Evolutionary conservation across 2,797 vertebrate species (phyloP).

Genomic region (Nothura maculosa): DNA sequence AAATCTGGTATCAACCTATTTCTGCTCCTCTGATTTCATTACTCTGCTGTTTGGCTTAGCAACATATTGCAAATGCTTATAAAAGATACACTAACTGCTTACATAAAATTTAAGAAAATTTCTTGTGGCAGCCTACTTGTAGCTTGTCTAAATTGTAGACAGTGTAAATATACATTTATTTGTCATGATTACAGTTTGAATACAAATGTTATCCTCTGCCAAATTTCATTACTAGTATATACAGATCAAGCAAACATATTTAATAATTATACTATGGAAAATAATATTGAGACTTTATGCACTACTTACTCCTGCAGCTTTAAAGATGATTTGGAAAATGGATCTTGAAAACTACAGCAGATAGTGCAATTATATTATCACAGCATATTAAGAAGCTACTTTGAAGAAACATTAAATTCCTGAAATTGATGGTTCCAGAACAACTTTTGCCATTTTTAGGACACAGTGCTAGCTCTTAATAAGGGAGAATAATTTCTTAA

Average conservation of each 20-base stretch:
- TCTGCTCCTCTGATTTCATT: not conserved
- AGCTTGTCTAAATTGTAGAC: not conserved
- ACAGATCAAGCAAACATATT: not conserved
- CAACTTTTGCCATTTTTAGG: not conserved
- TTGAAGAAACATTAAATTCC: not conserved
- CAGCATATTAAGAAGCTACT: not conserved
- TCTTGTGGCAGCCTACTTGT: not conserved
- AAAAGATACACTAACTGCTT: not conserved
- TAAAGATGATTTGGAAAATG: not conserved
- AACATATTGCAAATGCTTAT: not conserved
- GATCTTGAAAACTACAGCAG: not conserved
- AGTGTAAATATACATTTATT: not conserved
- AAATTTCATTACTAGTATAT: not conserved
- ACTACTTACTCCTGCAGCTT: not conserved
- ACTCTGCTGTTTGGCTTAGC: not conserved
- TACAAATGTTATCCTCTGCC: not conserved
- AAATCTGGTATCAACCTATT: not conserved
- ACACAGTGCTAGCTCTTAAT: not conserved
- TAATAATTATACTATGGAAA: not conserved
- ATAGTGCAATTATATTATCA: not conserved
- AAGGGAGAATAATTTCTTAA: not conserved
- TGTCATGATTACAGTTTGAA: not conserved
- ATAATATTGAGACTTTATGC: not conserved
- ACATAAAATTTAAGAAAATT: not conserved
- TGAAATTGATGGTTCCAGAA: not conserved